phyloP scores from a whole-genome alignment of 53 echinoderm and acorn worm species.

The Paracentrotus lividus region DNA sequence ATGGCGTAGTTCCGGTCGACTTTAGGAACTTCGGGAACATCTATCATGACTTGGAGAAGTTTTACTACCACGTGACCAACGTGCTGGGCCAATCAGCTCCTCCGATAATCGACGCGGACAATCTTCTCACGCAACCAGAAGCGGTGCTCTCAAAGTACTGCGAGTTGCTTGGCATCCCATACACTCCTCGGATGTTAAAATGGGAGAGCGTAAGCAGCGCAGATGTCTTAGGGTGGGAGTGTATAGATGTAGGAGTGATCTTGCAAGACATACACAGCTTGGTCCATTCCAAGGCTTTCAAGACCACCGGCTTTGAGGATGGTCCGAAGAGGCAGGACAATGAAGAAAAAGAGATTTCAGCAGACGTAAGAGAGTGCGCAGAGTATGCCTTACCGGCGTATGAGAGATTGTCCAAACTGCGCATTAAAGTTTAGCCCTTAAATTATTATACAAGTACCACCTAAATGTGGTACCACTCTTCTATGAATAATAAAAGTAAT shows the following conservation, averaged over 20 bases:
- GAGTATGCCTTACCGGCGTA: constrained; percentile 27
- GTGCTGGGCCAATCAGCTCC: constrained; percentile 51
- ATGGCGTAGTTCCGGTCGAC: neutral
- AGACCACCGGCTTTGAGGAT: neutral
- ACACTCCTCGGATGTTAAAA: neutral
- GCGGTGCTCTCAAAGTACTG: constrained; percentile 29
- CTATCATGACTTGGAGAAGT: constrained; percentile 41
- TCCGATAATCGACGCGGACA: constrained; percentile 45
- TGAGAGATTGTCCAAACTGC: constrained; percentile 12
- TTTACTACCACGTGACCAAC: constrained; percentile 33
- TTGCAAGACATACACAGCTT: neutral
- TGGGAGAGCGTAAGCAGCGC: constrained; percentile 17
- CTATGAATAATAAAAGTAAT: too few relatives aligned
- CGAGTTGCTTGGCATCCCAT: constrained; percentile 24
- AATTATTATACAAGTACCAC: too few relatives aligned
- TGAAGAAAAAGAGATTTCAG: neutral
- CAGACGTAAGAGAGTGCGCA: constrained; percentile 17
- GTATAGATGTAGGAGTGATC: neutral
- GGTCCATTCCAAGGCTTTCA: neutral
- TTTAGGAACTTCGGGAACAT: neutral
- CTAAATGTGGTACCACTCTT: too few relatives aligned
- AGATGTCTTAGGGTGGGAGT: neutral
- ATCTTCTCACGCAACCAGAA: constrained; percentile 14
- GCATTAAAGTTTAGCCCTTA: neutral
- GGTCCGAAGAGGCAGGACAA: neutral